Base-by-base conservation (phyloP, 2,113 vertebrate genomes). In the Sapajus apella region DNA sequence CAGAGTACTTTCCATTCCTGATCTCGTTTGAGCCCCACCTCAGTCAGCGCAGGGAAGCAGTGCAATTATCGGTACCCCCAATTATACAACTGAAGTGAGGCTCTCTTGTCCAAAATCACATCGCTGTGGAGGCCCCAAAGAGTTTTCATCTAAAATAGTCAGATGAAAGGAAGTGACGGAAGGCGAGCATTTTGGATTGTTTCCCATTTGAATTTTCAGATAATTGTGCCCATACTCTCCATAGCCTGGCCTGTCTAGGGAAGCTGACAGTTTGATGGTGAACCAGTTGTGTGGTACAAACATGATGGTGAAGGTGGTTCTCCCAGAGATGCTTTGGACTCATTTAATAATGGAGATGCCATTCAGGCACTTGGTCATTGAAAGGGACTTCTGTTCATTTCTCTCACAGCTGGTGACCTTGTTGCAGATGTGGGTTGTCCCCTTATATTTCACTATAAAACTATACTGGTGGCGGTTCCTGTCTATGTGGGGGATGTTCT, bases 401-500 rank as follows among this genome's bases (percentile, higher is more conserved):
- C 96, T 84, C 95, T 93, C 94, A 17, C 97, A 99, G 99, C 81
- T 99, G 97, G 98, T 99, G 90, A 99, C 98, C 14, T 97, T 99
- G 73, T 90, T 99, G 79, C 98, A 99, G 98, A 98, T 98, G 98
- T 98, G 98, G 97, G 97, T 98, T 90, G 98, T 99, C 72, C 98
- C 98, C 80, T 96, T 99, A 12, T 99, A 98, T 97, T 99, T 99
- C 98, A 99, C 98, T 3, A 95, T 99, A 93, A 99, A 97, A 64
- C 96, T 99, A 73, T 98, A 98, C 96, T 99, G 98, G 98, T 99
- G 98, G 98, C 98, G 98, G 8, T 99, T 98, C 81, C 98, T 99
- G 79, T 99, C 98, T 89, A 73, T 97, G 86, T 98, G 98, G 97
- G 98, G 98, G 30, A 98, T 98, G 98, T 98, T 98, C 97, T 99